These are phyloP conservation scores for Polia nebulosa DNA, from an alignment of 2,888 invertebrate species.

Conservation along the genomic window DNA sequence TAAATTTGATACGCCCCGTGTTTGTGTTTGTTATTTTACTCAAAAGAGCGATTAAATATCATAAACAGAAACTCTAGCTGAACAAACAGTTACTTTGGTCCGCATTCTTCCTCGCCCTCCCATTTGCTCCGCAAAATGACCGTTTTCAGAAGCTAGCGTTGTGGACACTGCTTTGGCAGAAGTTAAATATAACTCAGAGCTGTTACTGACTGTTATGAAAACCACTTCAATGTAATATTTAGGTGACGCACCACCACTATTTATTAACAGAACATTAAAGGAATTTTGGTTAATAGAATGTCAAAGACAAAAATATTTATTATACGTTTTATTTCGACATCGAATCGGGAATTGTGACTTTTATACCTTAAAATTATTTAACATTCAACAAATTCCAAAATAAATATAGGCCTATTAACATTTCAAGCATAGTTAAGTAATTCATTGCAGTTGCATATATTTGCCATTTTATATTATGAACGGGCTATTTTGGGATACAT, in stretches of 20 bases:
- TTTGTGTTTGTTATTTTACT: constrained; percentile 14
- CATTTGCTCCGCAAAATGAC: constrained; percentile 69
- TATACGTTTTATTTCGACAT: constrained; percentile 44
- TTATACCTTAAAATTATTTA: constrained; percentile 62
- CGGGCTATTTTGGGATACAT: constrained; percentile 76
- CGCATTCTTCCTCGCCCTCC: constrained; percentile 67
- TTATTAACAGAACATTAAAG: constrained; percentile 60
- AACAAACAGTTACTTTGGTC: constrained; percentile 68
- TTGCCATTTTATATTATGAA: constrained; percentile 73
- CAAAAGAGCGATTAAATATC: constrained; percentile 62
- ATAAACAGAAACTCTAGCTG: constrained; percentile 63
- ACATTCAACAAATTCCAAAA: constrained; percentile 51
- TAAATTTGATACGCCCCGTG: not conserved
- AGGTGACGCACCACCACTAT: constrained; percentile 54
- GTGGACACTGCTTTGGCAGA: constrained; percentile 36
- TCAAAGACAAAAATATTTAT: constrained; percentile 67
- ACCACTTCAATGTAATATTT: constrained; percentile 50
- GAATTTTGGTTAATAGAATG: constrained; percentile 62
- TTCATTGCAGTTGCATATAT: constrained; percentile 68
- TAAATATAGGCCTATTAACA: constrained; percentile 57
- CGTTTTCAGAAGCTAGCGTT: constrained; percentile 65
- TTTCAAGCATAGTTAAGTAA: constrained; percentile 69
- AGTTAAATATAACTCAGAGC: constrained; percentile 43
- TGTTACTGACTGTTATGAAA: constrained; percentile 42
- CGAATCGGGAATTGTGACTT: constrained; percentile 34